Percentiles rank a stretch among this genome's conserved stretches.
These are phyloP conservation scores for Tubulanus polymorphus DNA, from an alignment of 2,888 invertebrate genomes.

Conservation along the genomic window DNA sequence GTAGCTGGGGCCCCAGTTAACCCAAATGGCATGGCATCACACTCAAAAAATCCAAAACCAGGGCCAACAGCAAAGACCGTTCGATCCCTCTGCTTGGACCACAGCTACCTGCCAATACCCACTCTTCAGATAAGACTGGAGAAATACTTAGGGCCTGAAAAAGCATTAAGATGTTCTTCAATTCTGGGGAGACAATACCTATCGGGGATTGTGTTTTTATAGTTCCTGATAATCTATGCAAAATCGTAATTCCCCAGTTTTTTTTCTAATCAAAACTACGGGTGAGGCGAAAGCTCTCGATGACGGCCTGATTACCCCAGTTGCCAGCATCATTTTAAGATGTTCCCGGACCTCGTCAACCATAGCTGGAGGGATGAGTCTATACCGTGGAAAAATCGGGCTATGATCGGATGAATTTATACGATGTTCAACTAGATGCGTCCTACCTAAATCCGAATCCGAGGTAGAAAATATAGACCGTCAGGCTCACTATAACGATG, in stretches of 20 bases:
- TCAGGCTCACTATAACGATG: too few species aligned
- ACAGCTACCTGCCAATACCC: constrained; percentile 1
- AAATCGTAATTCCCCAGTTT: constrained; percentile 1
- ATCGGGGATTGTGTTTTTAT: constrained; percentile 1
- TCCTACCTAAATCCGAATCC: too few species aligned
- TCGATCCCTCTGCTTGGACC: background rate
- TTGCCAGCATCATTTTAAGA: too few species aligned
- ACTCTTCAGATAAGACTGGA: background rate
- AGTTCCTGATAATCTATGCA: background rate
- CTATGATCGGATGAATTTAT: too few species aligned
- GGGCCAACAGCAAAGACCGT: constrained; percentile 7
- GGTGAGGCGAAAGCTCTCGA: too few species aligned
- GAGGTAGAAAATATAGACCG: too few species aligned
- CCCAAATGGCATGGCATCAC: constrained; percentile 8
- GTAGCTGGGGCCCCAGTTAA: constrained; percentile 4
- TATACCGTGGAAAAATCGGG: too few species aligned
- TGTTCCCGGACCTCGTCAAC: too few species aligned
- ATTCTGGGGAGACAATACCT: constrained; percentile 2
- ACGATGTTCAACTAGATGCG: too few species aligned
- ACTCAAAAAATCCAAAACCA: constrained; percentile 12
- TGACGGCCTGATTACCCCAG: too few species aligned
- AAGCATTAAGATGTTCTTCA: background rate
- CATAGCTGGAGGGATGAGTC: too few species aligned
- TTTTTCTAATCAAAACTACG: constrained; percentile 2
- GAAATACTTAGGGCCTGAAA: background rate